phyloP scores from a whole-genome alignment of 2,888 invertebrate species.

The Cremastobaeus sp. region DNA sequence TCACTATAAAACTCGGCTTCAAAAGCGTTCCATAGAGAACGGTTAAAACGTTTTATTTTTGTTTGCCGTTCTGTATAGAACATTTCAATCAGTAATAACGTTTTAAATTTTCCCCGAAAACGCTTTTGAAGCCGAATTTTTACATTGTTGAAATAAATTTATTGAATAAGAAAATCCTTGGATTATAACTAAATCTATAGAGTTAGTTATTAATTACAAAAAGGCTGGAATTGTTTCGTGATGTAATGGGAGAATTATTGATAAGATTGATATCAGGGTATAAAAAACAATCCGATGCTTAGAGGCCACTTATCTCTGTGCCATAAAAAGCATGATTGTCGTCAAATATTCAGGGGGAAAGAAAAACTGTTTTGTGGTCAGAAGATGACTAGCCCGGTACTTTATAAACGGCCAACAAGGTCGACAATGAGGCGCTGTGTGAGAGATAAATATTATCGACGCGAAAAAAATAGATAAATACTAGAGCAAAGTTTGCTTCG shows the following conservation, averaged over 20 bases:
- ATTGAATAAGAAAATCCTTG: too few species aligned
- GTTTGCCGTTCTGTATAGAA: too few species aligned
- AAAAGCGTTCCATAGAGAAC: too few species aligned
- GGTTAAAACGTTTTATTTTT: too few species aligned
- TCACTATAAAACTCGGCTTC: too few species aligned
- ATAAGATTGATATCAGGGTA: constrained; percentile 45
- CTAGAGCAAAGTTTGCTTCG: constrained; percentile 26
- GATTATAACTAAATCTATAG: not conserved
- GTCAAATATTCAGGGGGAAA: constrained; percentile 26
- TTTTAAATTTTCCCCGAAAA: too few species aligned
- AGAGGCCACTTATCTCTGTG: constrained; percentile 21
- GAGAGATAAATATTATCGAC: constrained; percentile 53
- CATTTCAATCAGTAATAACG: too few species aligned
- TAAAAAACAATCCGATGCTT: constrained; percentile 35
- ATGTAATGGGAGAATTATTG: constrained; percentile 9
- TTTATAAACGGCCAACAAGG: constrained; percentile 66
- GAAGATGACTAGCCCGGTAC: constrained; percentile 65
- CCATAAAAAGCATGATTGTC: constrained; percentile 40
- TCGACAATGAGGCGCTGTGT: constrained; percentile 49
- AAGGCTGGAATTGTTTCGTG: not conserved
- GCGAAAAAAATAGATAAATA: constrained; percentile 52
- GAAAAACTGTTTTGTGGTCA: constrained; percentile 59
- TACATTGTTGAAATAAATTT: too few species aligned
- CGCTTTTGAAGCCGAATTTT: too few species aligned
- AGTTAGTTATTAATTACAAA: not conserved